Evolutionary conservation across 2,888 invertebrate genomes (phyloP).

Genomic region (Eupithecia vulgata): DNA sequence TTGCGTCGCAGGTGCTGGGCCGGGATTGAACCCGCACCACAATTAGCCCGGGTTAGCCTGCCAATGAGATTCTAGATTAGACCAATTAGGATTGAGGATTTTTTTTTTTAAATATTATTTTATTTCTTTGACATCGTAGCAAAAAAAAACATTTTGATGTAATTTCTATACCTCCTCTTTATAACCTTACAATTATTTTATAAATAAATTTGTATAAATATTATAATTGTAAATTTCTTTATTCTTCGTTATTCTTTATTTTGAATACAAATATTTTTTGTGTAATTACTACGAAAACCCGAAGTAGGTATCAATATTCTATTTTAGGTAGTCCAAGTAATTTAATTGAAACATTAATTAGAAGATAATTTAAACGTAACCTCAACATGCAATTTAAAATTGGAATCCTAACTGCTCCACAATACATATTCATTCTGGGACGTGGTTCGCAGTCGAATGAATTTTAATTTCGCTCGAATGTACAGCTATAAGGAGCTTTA

Average conservation of each 20-base stretch:
- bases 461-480: conserved; percentile 35
- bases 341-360: background rate
- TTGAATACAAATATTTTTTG: background rate
- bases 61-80: conserved; percentile 29
- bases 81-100: background rate
- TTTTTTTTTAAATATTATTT: background rate
- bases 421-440: conserved; percentile 33
- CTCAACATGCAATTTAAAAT: conserved; percentile 13
- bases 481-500: background rate
- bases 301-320: background rate
- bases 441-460: conserved; percentile 35
- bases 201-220: too few relatives aligned
- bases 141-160: too few relatives aligned
- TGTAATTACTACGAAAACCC: background rate
- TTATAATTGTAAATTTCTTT: background rate
- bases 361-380: background rate
- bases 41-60: conserved; percentile 31
- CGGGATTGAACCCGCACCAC: conserved; percentile 38
- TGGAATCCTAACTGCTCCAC: conserved; percentile 17
- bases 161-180: too few relatives aligned
- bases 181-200: too few relatives aligned
- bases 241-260: too few relatives aligned
- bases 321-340: background rate
- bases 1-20: conserved; percentile 59
- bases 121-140: too few relatives aligned